Conservation (phyloP, 2,113 vertebrate genomes). For the Colaptes auratus region DNA sequence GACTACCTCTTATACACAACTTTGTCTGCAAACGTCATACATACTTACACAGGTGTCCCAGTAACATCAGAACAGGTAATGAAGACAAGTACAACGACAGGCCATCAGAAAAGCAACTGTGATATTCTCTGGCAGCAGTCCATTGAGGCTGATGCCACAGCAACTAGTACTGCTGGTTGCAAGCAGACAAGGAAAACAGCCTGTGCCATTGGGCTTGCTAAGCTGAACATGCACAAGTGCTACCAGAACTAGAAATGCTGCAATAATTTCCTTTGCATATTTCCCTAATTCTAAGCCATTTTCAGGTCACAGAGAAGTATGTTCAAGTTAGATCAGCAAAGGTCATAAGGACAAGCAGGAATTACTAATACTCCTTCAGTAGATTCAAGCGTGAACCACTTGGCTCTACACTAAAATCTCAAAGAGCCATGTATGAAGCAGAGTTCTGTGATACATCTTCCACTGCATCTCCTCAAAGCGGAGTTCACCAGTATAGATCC, state of each 20-base stretch:
- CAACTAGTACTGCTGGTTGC: fast-evolving
- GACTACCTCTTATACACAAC: neutral
- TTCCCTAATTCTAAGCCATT: neutral
- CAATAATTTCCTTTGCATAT: neutral
- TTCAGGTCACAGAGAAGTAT: neutral
- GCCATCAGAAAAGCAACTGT: neutral
- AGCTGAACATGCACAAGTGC: neutral
- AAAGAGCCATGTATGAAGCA: neutral
- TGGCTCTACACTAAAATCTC: neutral
- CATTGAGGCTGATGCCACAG: neutral
- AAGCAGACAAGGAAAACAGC: neutral
- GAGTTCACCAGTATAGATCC: neutral
- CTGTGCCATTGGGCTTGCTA: fast-evolving
- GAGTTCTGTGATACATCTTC: neutral
- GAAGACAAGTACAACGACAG: fast-evolving
- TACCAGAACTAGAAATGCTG: neutral
- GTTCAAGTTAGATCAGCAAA: neutral
- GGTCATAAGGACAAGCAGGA: neutral
- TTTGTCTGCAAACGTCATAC: neutral
- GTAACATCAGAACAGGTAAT: neutral
- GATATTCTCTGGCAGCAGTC: neutral
- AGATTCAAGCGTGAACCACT: fast-evolving
- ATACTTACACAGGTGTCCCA: neutral
- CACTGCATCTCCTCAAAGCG: neutral
- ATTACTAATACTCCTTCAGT: neutral